Conservation (phyloP, 2,113 vertebrate species). For the Prionailurus bengalensis region DNA sequence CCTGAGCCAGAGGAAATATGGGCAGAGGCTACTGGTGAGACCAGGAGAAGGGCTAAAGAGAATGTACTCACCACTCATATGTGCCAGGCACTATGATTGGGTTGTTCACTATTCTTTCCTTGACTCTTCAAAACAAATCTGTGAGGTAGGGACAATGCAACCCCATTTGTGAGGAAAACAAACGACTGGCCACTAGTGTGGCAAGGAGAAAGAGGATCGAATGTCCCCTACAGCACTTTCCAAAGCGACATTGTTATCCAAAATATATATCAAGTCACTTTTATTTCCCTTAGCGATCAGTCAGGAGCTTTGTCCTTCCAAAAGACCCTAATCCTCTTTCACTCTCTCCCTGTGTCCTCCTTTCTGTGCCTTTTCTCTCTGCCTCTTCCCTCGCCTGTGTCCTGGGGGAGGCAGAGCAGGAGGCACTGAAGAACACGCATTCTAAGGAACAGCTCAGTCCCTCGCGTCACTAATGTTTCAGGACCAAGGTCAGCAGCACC, state of each 20-base stretch:
- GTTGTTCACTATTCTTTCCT: not conserved
- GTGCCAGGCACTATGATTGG: rapidly evolving
- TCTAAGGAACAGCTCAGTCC: not conserved
- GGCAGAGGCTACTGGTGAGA: not conserved
- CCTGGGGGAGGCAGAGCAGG: rapidly evolving
- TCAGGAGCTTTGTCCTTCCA: not conserved
- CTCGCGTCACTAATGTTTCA: rapidly evolving
- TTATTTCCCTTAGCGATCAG: not conserved
- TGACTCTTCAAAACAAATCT: not conserved
- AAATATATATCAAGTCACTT: not conserved
- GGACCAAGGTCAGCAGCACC: slow-evolving; percentile 31
- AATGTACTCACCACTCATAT: rapidly evolving
- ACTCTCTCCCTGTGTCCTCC: rapidly evolving
- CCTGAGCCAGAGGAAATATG: rapidly evolving
- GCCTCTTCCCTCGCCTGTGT: not conserved
- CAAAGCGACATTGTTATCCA: not conserved
- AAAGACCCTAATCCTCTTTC: not conserved
- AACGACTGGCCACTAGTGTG: not conserved
- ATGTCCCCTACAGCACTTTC: not conserved
- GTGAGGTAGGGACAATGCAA: not conserved
- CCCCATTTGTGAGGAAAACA: not conserved
- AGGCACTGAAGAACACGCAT: not conserved
- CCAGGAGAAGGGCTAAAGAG: not conserved
- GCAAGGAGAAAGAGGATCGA: not conserved
- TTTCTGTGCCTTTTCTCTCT: not conserved